Percentiles rank a stretch among this genome's conserved stretches.
Conservation (phyloP, 2,797 vertebrate species). For the Okamejei kenojei region DNA sequence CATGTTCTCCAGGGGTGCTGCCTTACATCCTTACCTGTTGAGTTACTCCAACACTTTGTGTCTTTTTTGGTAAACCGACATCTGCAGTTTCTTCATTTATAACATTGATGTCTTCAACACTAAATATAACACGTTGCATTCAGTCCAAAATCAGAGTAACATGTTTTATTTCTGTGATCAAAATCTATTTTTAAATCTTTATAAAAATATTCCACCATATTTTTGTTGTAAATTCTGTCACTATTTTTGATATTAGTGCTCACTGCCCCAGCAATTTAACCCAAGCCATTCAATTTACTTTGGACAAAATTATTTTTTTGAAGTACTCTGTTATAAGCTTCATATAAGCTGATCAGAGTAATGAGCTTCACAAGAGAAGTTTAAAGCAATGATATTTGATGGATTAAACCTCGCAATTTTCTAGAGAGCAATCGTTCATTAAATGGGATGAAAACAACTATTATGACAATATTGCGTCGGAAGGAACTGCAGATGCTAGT, state of each 20-base stretch:
- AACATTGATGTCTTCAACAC: neutral
- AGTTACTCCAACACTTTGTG: too few relatives aligned
- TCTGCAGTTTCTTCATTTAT: neutral
- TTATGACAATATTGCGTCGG: too few relatives aligned
- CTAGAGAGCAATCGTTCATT: neutral
- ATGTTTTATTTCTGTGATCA: neutral
- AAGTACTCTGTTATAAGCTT: neutral
- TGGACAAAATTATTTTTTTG: neutral
- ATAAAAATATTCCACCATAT: neutral
- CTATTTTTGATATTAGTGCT: neutral
- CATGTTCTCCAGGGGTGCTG: too few relatives aligned
- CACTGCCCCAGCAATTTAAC: neutral
- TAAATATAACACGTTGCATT: neutral
- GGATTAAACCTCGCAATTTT: neutral
- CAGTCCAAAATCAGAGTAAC: neutral
- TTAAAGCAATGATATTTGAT: neutral
- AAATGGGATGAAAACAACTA: neutral
- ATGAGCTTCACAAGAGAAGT: neutral
- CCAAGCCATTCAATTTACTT: neutral
- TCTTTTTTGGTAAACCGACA: too few relatives aligned
- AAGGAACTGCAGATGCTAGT: too few relatives aligned
- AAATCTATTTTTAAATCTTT: neutral
- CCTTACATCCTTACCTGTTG: too few relatives aligned
- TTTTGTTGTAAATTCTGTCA: neutral
- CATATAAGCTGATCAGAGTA: neutral